These are phyloP conservation scores for Thalassoma bifasciatum DNA, from an alignment of 2,113 vertebrate genomes.

Conservation along the genomic window DNA sequence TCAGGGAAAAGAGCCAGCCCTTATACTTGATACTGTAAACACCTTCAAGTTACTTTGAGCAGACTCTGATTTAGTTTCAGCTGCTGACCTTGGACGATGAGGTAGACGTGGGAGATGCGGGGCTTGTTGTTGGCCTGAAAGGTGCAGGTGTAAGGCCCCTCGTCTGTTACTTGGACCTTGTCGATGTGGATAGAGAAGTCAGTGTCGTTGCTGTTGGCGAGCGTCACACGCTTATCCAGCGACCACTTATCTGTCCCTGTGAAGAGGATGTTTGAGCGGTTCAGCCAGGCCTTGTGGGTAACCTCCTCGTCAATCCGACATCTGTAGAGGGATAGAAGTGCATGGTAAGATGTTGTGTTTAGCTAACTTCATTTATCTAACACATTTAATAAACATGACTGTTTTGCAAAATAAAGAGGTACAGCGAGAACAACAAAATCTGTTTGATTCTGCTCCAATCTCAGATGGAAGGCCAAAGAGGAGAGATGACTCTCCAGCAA, in stretches of 20 bases:
- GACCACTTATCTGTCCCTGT: constrained; percentile 93
- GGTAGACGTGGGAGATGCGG: constrained; percentile 89
- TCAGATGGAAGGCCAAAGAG: too few species aligned
- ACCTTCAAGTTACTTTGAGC: neutral
- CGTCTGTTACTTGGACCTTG: constrained; percentile 87
- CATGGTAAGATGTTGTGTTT: neutral
- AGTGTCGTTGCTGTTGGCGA: constrained; percentile 87
- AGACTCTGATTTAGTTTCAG: neutral
- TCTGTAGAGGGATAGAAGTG: constrained; percentile 65
- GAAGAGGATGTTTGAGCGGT: constrained; percentile 93
- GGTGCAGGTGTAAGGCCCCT: constrained; percentile 92
- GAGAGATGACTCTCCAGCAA: too few species aligned
- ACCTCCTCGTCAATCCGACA: constrained; percentile 92
- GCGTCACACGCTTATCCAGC: constrained; percentile 87
- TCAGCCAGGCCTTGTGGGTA: constrained; percentile 93
- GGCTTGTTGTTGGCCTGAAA: constrained; percentile 92
- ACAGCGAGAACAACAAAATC: too few species aligned
- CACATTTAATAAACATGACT: too few species aligned
- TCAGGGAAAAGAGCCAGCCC: constrained; percentile 6
- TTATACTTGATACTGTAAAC: neutral
- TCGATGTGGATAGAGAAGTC: constrained; percentile 92
- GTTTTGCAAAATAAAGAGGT: too few species aligned
- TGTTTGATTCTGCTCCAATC: too few species aligned
- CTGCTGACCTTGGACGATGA: constrained; percentile 91
- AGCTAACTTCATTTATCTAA: neutral